These are phyloP conservation scores for Panagrolaimus sp. DNA, from an alignment of 1,140 invertebrate genomes.

Conservation along the genomic window DNA sequence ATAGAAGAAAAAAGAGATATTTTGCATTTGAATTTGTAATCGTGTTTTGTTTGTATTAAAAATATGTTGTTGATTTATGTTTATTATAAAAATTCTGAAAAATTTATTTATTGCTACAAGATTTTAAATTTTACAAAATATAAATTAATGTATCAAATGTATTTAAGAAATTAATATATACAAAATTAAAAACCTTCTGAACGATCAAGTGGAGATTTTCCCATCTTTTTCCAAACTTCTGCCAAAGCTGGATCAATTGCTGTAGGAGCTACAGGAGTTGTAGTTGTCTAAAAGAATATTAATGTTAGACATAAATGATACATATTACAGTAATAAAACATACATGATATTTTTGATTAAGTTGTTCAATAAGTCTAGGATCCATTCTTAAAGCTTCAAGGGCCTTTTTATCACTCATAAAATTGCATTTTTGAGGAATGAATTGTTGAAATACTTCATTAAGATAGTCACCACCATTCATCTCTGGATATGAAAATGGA, in stretches of 20 bases:
- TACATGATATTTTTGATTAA: not conserved
- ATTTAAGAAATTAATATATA: too few species aligned
- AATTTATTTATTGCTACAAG: too few species aligned
- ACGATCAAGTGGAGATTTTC: too few species aligned
- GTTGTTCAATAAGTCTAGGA: not conserved
- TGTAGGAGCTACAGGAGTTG: not conserved
- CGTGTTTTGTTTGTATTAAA: too few species aligned
- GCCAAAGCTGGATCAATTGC: not conserved
- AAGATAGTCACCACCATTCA: not conserved
- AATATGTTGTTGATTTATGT: too few species aligned
- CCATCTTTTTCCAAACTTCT: not conserved
- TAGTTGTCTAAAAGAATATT: not conserved
- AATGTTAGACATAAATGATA: too few species aligned
- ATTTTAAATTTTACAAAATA: too few species aligned
- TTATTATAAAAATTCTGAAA: too few species aligned
- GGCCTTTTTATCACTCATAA: not conserved
- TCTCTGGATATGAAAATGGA: not conserved
- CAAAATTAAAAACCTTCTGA: too few species aligned
- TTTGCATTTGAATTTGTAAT: too few species aligned
- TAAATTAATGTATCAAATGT: too few species aligned
- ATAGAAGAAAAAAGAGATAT: too few species aligned
- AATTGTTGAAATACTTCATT: not conserved
- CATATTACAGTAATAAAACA: not conserved
- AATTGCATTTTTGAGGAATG: conserved; percentile 1
- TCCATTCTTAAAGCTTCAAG: not conserved